Base-by-base conservation (phyloP, 2,888 invertebrate genomes). In the Thereva unica region DNA sequence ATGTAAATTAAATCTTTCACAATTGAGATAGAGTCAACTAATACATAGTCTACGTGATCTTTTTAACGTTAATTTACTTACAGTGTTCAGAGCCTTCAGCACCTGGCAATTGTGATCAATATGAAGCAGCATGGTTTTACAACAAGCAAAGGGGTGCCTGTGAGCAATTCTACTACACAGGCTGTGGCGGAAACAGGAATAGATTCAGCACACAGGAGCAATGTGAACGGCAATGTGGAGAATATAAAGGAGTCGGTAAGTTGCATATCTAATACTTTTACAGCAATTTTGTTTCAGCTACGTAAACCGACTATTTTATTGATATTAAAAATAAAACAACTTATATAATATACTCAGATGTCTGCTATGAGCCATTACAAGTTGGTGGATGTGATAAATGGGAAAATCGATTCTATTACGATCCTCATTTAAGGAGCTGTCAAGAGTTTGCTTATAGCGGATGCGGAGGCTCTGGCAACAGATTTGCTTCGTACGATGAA, bases 401-500 rank as follows among this genome's bases (percentile, higher is more conserved):
- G 77, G 75, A 83, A 68, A 84, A 88, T 73, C 80, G 80, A 6
- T 89, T 85, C 80, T 92, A 87, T 82, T 95, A 86, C 80, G 87
- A 93, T 75, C 76, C 79, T 9, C 73, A 74, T 1, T 78, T 82
- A 0, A 85, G 86, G 9, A 78, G 81, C 44, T 95, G 95, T 77
- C 82, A 83, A 63, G 82, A 84, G 70, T 95, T 92, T 79, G 80
- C 82, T 1, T 95, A 90, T 76, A 89, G 93, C 44, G 95, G 95
- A 67, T 95, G 95, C 77, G 85, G 83, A 44, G 95, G 95, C 41
- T 92, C 92, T 73, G 89, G 90, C 59, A 95, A 95, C 79, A 84
- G 92, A 64, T 95, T 95, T 82, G 87, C 87, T 67, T 85, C 85
- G 7, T 77, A 82, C n/a, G 84, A 85, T 38, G 91, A 92, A 76